Conservation (phyloP, 2,113 vertebrate species). For the Gopherus flavomarginatus region DNA sequence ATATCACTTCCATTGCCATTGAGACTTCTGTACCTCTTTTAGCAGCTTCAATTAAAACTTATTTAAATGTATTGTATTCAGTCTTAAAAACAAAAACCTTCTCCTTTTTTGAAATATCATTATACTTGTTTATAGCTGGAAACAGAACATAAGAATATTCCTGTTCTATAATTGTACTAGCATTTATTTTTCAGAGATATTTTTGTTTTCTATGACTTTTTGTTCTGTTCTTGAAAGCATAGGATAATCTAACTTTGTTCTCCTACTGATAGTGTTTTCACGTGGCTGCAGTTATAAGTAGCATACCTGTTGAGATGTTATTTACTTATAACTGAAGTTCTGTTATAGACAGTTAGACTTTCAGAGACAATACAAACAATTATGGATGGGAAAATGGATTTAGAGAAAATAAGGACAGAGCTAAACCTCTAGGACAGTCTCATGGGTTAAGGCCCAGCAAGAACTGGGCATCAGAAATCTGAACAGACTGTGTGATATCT, state of each 20-base stretch:
- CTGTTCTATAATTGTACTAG: slow-evolving; percentile 22
- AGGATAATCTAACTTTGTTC: slow-evolving; percentile 50
- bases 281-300: slow-evolving; percentile 42
- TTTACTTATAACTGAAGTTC: slow-evolving; percentile 39
- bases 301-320: slow-evolving; percentile 54
- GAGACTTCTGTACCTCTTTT: background rate
- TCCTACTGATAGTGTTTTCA: slow-evolving; percentile 58
- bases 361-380: slow-evolving; percentile 1
- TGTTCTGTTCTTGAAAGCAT: background rate
- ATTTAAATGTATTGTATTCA: slow-evolving; percentile 14
- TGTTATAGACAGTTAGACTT: background rate
- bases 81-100: slow-evolving; percentile 10
- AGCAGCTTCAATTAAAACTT: slow-evolving; percentile 10
- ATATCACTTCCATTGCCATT: background rate
- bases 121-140: slow-evolving; percentile 32
- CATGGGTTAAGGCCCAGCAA: background rate
- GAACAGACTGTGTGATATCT: background rate
- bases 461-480: background rate
- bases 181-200: slow-evolving; percentile 43
- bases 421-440: background rate
- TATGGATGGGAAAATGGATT: background rate
- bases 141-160: background rate
- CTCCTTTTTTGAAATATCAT: background rate
- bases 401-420: background rate
- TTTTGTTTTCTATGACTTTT: slow-evolving; percentile 49